Conservation (phyloP, 2,888 invertebrate species). For the Sialis lutaria region DNA sequence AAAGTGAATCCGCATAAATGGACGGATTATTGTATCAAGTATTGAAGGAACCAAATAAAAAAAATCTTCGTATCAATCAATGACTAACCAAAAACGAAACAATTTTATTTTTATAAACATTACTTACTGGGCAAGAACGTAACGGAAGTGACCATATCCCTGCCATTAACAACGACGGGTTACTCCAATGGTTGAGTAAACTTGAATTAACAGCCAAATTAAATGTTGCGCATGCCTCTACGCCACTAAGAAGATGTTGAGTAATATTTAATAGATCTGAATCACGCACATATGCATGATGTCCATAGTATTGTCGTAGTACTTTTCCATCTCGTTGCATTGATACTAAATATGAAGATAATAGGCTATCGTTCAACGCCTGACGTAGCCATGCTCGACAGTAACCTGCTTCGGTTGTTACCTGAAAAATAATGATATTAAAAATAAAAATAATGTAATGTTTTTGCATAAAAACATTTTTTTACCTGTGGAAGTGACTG, state of each 20-base stretch:
- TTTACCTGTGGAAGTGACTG: neutral
- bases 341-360: conserved; percentile 73
- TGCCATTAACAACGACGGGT: conserved; percentile 62
- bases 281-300: conserved; percentile 69
- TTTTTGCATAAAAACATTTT: neutral
- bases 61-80: neutral
- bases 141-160: conserved; percentile 73
- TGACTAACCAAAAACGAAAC: neutral
- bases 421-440: conserved; percentile 30
- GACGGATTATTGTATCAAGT: neutral
- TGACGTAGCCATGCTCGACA: conserved; percentile 84
- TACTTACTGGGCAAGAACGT: conserved; percentile 46
- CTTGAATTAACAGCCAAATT: conserved; percentile 70
- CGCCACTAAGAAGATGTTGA: conserved; percentile 54
- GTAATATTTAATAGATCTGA: conserved; percentile 62
- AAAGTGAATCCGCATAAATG: too few relatives aligned
- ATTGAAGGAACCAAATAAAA: neutral
- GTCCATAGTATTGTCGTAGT: conserved; percentile 67
- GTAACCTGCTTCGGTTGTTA: conserved; percentile 77
- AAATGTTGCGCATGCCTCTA: conserved; percentile 56
- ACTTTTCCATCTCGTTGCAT: conserved; percentile 61
- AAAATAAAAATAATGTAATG: neutral
- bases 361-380: conserved; percentile 71
- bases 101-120: conserved; percentile 8
- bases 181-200: conserved; percentile 77